These are phyloP conservation scores for Bruchidius siliquastri DNA, from an alignment of 2,888 invertebrate species.

Conservation along the genomic window DNA sequence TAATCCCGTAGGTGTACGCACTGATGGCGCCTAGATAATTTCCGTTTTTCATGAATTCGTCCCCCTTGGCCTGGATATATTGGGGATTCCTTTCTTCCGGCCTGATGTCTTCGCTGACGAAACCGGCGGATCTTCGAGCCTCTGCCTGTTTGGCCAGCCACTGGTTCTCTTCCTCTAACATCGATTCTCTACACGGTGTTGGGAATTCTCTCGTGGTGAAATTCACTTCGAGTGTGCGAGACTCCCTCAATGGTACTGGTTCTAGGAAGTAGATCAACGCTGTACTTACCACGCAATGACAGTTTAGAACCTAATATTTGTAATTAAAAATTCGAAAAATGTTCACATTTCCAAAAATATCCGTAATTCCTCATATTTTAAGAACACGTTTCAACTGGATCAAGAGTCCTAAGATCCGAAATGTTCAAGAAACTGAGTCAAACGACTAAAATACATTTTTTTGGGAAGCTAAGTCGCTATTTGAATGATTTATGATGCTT, in stretches of 20 bases:
- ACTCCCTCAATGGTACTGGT: constrained; percentile 54
- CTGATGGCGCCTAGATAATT: constrained; percentile 78
- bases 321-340: no score
- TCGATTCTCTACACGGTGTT: constrained; percentile 76
- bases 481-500: no score
- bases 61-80: constrained; percentile 78
- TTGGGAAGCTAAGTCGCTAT: no score
- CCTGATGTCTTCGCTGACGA: constrained; percentile 65
- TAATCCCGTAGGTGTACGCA: constrained; percentile 75
- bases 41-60: constrained; percentile 67
- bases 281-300: no score
- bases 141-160: constrained; percentile 77
- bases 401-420: no score
- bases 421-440: no score
- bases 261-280: no score
- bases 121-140: constrained; percentile 65
- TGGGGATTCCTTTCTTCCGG: constrained; percentile 79
- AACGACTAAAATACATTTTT: no score
- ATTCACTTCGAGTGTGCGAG: constrained; percentile 57
- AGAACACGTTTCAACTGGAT: no score
- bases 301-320: no score
- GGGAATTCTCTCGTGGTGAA: constrained; percentile 76
- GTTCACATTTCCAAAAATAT: no score
- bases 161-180: constrained; percentile 65
- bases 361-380: no score